Percentiles rank a stretch among this genome's conserved stretches.
Evolutionary conservation across 2,888 invertebrate genomes (phyloP).

Genomic region (Blastobasis lacticolella): DNA sequence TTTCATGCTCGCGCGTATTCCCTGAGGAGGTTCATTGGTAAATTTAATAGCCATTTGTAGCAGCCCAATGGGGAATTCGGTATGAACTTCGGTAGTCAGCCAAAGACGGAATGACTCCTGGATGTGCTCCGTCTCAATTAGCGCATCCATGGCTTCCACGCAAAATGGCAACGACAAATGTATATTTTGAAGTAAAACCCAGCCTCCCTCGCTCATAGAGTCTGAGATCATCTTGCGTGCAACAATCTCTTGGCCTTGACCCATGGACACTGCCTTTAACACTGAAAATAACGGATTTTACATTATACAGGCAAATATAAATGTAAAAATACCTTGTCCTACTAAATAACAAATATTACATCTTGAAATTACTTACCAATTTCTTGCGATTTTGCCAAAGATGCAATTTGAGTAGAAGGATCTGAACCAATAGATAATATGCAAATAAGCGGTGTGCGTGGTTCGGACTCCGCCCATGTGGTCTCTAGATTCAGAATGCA

Average conservation of each 20-base stretch:
- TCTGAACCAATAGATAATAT: conserved; percentile 96
- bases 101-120: conserved; percentile 91
- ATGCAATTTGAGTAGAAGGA: conserved; percentile 94
- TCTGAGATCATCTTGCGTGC: conserved; percentile 88
- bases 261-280: conserved; percentile 94
- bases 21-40: conserved; percentile 98
- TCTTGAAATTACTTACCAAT: conserved; percentile 76
- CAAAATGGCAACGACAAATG: conserved; percentile 97
- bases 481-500: conserved; percentile 92
- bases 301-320: background rate
- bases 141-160: conserved; percentile 91
- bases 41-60: conserved; percentile 96
- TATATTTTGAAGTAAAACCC: conserved; percentile 96
- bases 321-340: background rate
- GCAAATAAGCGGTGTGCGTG: conserved; percentile 91
- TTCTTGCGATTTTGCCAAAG: conserved; percentile 88
- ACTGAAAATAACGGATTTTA: conserved; percentile 50
- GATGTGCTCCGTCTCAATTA: conserved; percentile 88
- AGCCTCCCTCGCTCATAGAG: conserved; percentile 87
- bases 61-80: conserved; percentile 92
- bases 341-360: no score
- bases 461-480: conserved; percentile 93
- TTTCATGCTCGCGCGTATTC: conserved; percentile 92
- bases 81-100: conserved; percentile 96
- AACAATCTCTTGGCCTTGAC: conserved; percentile 94